Evolutionary conservation across 2,888 invertebrate genomes (phyloP), one percentile per base, ranked within the genome.

Genomic region (Isoperla grammatica): DNA sequence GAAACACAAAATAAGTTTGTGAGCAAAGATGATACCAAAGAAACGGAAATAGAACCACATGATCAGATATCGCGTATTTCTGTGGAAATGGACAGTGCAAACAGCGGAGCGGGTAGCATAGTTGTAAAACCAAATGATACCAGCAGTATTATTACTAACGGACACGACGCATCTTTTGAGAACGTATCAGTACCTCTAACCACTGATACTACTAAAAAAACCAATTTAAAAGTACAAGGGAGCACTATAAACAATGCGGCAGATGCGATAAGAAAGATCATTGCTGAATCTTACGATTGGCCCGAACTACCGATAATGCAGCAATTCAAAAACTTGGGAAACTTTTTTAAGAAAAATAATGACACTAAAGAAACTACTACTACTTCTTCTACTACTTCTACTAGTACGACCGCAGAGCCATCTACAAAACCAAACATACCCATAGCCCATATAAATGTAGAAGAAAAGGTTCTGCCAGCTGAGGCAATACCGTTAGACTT

Each of bases 231-330:
- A 57, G 35, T 9, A 5, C 17, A 46, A n/a, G 23, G 20, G 15
- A 57, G 17, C 4, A 35, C 12, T 12, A 9, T 9, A 46, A 35
- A 40, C 13, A 20, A 42, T n/a, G 20, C 59, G 13, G 53, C 53
- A 4, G 53, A 53, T 19, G 19, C 43, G 12, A 45, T 54, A 6
- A 59, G 46, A 45, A 59, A 45, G 19, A 59, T 35, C 19, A 57
- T 54, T 39, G 55, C 56, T 19, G 56, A 54, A 17, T 59, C 60
- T 23, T 60, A 56, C 23, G 43, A 53, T 15, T 46, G 65, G 48
- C 67, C 68, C 42, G 67, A 67, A 37, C 59, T 67, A 49, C 67
- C 68, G 4, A 66, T 67, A 20, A 53, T 68, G 22, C 65, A 68
- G 58, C 66, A 68, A 48, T 67, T 68, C 35, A 66, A 63, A 43